These are phyloP conservation scores for Gnathonemus echidnorhynchus DNA, from an alignment of 2,113 vertebrate species.

Conservation along the genomic window DNA sequence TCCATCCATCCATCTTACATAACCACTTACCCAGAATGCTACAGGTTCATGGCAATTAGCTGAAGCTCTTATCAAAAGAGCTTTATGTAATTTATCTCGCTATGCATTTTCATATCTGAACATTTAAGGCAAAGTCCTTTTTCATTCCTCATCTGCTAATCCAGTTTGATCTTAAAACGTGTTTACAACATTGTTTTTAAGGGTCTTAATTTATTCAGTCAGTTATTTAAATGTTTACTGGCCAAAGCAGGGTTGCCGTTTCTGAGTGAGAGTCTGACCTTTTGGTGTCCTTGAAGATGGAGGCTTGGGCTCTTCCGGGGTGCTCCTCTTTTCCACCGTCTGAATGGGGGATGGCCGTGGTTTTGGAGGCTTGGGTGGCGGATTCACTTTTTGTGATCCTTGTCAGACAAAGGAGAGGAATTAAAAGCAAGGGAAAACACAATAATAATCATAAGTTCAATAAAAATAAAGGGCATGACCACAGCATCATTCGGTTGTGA, in stretches of 20 bases:
- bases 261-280: slow-evolving; percentile 35
- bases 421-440: background rate
- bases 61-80: background rate
- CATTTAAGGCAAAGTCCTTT: background rate
- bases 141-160: background rate
- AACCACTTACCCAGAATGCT: background rate
- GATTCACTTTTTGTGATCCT: slow-evolving; percentile 31
- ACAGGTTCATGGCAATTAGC: background rate
- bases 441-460: background rate
- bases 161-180: background rate
- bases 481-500: background rate
- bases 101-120: background rate
- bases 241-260: background rate
- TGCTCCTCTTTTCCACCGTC: background rate
- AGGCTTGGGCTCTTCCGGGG: slow-evolving; percentile 12
- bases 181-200: background rate
- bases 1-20: background rate
- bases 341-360: slow-evolving; percentile 24
- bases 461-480: background rate
- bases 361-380: slow-evolving; percentile 42
- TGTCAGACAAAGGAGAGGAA: background rate
- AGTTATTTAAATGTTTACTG: background rate
- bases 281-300: slow-evolving; percentile 37
- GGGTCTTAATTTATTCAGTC: background rate
- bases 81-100: background rate